Conservation (phyloP, 2,113 vertebrate species). For the Muscicapa adusta region DNA sequence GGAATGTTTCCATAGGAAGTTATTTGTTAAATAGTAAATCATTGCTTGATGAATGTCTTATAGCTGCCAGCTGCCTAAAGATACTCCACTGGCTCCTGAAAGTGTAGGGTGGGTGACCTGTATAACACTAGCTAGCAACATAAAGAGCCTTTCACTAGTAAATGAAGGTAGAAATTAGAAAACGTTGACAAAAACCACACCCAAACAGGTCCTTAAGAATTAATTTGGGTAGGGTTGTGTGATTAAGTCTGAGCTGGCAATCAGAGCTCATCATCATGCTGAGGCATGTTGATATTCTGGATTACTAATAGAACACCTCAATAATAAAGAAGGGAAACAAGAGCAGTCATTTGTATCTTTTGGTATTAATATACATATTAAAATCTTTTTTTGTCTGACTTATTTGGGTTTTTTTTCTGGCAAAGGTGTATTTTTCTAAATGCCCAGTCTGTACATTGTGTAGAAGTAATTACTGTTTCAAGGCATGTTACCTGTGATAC, state of each 20-base stretch:
- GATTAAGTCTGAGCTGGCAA: constrained; percentile 52
- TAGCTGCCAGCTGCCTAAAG: neutral
- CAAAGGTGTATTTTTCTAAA: neutral
- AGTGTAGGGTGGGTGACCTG: neutral
- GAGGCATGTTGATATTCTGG: constrained; percentile 33
- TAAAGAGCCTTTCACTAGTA: neutral
- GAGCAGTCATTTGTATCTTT: neutral
- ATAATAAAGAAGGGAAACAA: neutral
- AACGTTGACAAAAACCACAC: constrained; percentile 34
- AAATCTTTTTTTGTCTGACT: neutral
- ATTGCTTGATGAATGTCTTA: neutral
- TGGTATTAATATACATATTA: neutral
- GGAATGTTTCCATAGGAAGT: neutral
- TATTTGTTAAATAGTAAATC: neutral
- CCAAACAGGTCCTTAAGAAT: constrained; percentile 28
- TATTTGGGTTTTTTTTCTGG: neutral
- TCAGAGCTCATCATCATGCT: constrained; percentile 37
- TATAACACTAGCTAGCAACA: neutral
- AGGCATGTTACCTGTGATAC: neutral
- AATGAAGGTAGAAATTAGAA: constrained; percentile 9
- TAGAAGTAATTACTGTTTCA: neutral
- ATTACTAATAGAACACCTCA: neutral
- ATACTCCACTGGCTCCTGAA: neutral
- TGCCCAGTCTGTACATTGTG: neutral
- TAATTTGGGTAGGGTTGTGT: constrained; percentile 19